Percentiles rank a stretch among this genome's conserved stretches.
These are phyloP conservation scores for Hesperia comma DNA, from an alignment of 2,888 invertebrate species.

Conservation along the genomic window DNA sequence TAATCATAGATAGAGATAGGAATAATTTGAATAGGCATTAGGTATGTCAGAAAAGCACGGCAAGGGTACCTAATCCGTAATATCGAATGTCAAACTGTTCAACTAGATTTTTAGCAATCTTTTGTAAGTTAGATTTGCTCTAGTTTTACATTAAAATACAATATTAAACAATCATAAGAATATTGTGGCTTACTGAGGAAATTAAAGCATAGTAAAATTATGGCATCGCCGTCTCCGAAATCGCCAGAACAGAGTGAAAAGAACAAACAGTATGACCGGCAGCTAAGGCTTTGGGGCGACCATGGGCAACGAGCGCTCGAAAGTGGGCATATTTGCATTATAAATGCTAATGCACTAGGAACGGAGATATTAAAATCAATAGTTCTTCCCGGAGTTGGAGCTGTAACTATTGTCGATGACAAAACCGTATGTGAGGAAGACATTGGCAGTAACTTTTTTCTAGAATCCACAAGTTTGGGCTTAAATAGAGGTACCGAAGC, in stretches of 20 bases:
- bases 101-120: too few relatives aligned
- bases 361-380: constrained; percentile 98
- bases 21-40: too few relatives aligned
- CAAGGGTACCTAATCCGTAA: too few relatives aligned
- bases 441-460: constrained; percentile 97
- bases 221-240: constrained; percentile 88
- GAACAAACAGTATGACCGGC: constrained; percentile 91
- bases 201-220: constrained; percentile 46
- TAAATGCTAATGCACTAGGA: constrained; percentile 96
- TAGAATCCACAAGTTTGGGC: constrained; percentile 92
- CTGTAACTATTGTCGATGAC: constrained; percentile 96
- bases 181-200: not conserved
- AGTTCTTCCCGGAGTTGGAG: constrained; percentile 96
- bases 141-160: not conserved
- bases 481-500: constrained; percentile 93
- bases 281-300: constrained; percentile 98
- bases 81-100: too few relatives aligned
- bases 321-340: constrained; percentile 94
- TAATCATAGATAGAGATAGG: too few relatives aligned
- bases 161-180: too few relatives aligned
- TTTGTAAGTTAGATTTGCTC: not conserved
- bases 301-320: constrained; percentile 97
- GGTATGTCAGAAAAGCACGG: too few relatives aligned
- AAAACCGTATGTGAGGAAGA: constrained; percentile 94
- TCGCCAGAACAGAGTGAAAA: constrained; percentile 90